Evolutionary conservation across 2,888 invertebrate species (phyloP), one percentile per base, ranked within the genome.

Genomic region (Noctua pronuba): DNA sequence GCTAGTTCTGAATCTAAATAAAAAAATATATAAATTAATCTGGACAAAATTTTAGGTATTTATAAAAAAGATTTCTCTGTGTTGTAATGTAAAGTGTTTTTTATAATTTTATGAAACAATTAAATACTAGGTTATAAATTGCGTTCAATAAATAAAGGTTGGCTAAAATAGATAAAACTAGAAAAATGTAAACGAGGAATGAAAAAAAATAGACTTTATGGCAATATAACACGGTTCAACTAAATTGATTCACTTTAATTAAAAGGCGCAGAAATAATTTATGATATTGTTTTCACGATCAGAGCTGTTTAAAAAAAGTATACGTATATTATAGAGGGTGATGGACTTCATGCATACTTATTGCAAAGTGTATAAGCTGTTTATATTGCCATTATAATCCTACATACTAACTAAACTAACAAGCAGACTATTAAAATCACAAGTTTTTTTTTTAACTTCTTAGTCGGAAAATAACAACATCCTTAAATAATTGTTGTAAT

Each of bases 101-200:
- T 13, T n/a, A 41, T n/a, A 28, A 28, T 35, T 60, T 11, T 8
- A 28, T 64, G 28, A 31, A 77, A 77, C 31, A 64, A 2, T 35
- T 38, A 11, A 46, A 62, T 21, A 21, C 49, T 16, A n/a, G 38
- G 1, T 35, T 38, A 46, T 11, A 31, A n/a, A 35, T 41, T 62
- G 8, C 10, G 7, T 52, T 62, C 16, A 73, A 64, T 52, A 73
- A 62, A 73, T 77, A 62, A 79, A 62, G 11, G 6, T 5, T 31
- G 24, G 10, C 8, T n/a, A 16, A 41, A 46, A 60, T 62, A 72
- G 0, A n/a, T 70, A 52, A 10, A 49, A 44, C 41, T 79, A 49
- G 44, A 35, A 73, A 44, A 52, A 77, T 13, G 13, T 35, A 13
- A 49, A 49, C 28, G 35, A 79, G 31, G 60, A 79, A 79, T 77